These are phyloP conservation scores for Nemotelus nigrinus DNA, from an alignment of 2,888 invertebrate species.

Conservation along the genomic window DNA sequence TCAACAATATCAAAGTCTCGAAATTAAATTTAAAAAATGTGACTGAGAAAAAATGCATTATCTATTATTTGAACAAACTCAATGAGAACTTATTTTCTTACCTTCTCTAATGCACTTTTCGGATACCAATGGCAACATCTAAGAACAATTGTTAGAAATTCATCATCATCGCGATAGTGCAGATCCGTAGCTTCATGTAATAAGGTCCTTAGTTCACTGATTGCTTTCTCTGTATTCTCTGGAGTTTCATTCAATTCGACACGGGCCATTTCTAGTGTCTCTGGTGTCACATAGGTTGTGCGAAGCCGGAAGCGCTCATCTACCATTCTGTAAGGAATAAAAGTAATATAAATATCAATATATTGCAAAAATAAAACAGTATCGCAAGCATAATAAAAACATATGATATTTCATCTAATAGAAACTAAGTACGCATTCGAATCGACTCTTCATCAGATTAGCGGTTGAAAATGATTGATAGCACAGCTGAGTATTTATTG, in stretches of 20 bases:
- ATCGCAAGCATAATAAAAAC: conserved; percentile 4
- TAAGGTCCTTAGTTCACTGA: conserved; percentile 70
- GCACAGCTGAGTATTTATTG: no score
- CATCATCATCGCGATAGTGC: conserved; percentile 78
- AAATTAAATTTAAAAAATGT: no score
- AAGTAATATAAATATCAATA: neutral
- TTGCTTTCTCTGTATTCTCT: conserved; percentile 72
- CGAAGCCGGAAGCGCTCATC: conserved; percentile 70
- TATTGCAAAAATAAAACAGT: conserved; percentile 15
- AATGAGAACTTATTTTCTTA: conserved; percentile 56
- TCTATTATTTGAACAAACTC: no score
- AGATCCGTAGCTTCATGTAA: conserved; percentile 76
- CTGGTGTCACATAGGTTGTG: conserved; percentile 69
- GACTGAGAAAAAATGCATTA: no score
- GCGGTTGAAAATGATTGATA: no score
- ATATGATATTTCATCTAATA: no score
- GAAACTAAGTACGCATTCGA: no score
- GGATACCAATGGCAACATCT: conserved; percentile 87
- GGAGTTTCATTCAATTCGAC: conserved; percentile 77
- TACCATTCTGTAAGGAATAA: conserved; percentile 58
- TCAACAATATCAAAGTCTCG: no score
- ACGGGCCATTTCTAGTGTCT: conserved; percentile 70
- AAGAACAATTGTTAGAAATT: conserved; percentile 79
- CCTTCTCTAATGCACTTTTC: conserved; percentile 80
- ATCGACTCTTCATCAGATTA: no score